phyloP scores from a whole-genome alignment of 2,888 invertebrate species.

The Spialia ferax region DNA sequence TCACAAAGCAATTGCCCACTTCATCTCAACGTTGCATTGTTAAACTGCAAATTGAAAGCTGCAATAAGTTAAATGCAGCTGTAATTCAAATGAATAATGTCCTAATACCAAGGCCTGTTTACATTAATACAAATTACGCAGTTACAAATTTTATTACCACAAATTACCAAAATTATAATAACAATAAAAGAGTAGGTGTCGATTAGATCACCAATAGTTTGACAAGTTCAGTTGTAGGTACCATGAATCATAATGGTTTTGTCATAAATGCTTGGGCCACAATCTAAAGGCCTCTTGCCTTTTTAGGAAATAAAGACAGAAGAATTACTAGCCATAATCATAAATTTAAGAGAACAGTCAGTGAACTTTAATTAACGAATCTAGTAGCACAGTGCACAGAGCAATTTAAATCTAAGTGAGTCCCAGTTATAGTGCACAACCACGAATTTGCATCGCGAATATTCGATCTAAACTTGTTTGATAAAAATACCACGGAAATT shows the following conservation, averaged over 20 bases:
- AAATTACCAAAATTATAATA: slow-evolving; percentile 43
- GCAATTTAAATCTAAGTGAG: slow-evolving; percentile 53
- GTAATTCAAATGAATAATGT: slow-evolving; percentile 20
- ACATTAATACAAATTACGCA: slow-evolving; percentile 31
- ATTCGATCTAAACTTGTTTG: slow-evolving; percentile 39
- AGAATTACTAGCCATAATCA: neutral
- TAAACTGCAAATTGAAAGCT: slow-evolving; percentile 38
- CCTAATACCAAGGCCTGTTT: slow-evolving; percentile 15
- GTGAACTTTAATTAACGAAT: slow-evolving; percentile 59
- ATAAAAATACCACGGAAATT: slow-evolving; percentile 47
- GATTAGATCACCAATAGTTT: slow-evolving; percentile 68
- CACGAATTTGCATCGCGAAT: slow-evolving; percentile 48
- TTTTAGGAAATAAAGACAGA: neutral
- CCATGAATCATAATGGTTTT: slow-evolving; percentile 41
- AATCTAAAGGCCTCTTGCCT: neutral
- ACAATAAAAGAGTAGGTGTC: slow-evolving; percentile 61
- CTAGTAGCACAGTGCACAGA: slow-evolving; percentile 49
- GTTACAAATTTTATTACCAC: slow-evolving; percentile 27
- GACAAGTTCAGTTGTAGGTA: slow-evolving; percentile 39
- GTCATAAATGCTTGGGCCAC: slow-evolving; percentile 27
- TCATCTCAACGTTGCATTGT: slow-evolving; percentile 35
- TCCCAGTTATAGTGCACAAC: slow-evolving; percentile 54
- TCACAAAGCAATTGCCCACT: slow-evolving; percentile 32
- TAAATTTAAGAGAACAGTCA: slow-evolving; percentile 47
- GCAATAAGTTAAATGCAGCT: slow-evolving; percentile 42